These are phyloP conservation scores for Cryptocheilus praepositus DNA, from an alignment of 2,888 invertebrate species.

Conservation along the genomic window DNA sequence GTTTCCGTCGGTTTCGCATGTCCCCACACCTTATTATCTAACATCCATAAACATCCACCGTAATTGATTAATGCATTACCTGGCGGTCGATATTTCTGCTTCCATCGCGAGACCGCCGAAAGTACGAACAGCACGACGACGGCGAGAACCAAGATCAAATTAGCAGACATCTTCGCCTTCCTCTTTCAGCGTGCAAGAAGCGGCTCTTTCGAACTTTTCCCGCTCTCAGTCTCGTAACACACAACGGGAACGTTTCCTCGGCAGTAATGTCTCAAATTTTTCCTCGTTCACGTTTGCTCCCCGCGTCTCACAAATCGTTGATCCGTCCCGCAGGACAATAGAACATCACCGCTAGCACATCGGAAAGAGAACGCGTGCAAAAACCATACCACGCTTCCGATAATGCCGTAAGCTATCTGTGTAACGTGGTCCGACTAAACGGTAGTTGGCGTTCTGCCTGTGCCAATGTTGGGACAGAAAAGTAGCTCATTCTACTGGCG, in stretches of 20 bases:
- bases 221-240: neutral
- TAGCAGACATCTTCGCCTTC: slow-evolving; percentile 4
- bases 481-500: slow-evolving; percentile 18
- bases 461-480: slow-evolving; percentile 10
- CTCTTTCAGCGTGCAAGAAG: neutral
- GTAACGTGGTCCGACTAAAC: neutral
- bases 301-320: too few species aligned
- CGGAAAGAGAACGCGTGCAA: too few species aligned
- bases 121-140: slow-evolving; percentile 20
- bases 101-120: neutral
- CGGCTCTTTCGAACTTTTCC: neutral
- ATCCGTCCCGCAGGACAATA: too few species aligned
- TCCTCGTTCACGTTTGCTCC: too few species aligned
- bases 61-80: slow-evolving; percentile 31
- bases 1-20: too few species aligned
- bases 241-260: too few species aligned
- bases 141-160: neutral
- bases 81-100: slow-evolving; percentile 28
- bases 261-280: too few species aligned
- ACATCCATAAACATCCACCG: too few species aligned
- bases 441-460: neutral
- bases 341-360: slow-evolving; percentile 10
- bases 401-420: slow-evolving; percentile 6
- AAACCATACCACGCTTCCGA: neutral
- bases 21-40: too few species aligned